Percentiles rank a stretch among this genome's conserved stretches.
Conservation (phyloP, 2,888 invertebrate genomes). For the Pterobdella sp. region DNA sequence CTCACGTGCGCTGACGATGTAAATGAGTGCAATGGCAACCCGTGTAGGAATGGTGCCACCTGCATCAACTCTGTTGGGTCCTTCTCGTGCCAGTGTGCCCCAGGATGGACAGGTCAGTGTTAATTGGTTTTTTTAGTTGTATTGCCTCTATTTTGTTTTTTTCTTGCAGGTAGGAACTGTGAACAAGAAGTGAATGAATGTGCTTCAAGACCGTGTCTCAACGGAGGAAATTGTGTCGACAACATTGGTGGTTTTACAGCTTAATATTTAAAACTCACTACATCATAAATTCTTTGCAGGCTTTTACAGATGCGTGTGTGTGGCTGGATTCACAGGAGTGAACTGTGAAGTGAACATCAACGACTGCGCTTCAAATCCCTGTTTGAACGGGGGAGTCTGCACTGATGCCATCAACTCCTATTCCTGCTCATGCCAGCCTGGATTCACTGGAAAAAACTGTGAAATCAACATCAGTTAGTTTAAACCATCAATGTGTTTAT, state of each 20-base stretch:
- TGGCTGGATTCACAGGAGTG: constrained; percentile 35
- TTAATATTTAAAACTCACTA: no score
- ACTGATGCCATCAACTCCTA: constrained; percentile 35
- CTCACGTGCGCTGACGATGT: constrained; percentile 32
- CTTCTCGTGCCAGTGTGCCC: constrained; percentile 32
- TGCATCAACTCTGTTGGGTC: constrained; percentile 34
- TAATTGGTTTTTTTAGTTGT: no score
- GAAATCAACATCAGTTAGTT: constrained; percentile 59
- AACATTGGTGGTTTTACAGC: background rate
- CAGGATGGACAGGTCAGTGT: constrained; percentile 30
- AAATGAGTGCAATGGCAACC: constrained; percentile 34
- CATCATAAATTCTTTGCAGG: background rate
- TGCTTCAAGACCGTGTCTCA: constrained; percentile 33
- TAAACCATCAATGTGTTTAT: no score
- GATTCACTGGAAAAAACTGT: constrained; percentile 61
- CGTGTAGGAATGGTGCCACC: constrained; percentile 35
- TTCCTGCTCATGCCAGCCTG: constrained; percentile 34
- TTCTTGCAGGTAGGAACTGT: constrained; percentile 32
- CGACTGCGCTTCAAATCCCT: constrained; percentile 36
- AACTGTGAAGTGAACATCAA: constrained; percentile 34
- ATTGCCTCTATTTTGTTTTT: no score
- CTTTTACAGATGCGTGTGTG: constrained; percentile 12
- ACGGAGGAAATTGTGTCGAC: background rate
- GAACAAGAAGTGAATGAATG: constrained; percentile 36
- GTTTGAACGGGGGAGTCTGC: constrained; percentile 37